These are phyloP conservation scores for Crematogaster levior DNA, from an alignment of 2,888 invertebrate genomes.

Conservation along the genomic window DNA sequence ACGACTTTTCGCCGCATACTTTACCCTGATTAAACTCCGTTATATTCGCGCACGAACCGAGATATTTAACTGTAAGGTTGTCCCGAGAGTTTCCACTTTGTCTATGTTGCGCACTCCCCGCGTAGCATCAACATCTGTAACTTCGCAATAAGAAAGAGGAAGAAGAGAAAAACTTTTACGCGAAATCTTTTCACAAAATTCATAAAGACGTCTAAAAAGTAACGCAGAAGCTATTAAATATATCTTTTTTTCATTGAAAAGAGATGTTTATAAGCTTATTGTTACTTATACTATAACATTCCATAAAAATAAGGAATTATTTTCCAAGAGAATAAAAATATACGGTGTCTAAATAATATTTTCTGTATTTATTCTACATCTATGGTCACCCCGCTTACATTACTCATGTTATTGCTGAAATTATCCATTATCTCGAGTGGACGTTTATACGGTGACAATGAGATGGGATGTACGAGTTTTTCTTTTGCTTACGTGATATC, in stretches of 20 bases:
- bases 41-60: conserved; percentile 21
- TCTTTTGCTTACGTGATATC: background rate
- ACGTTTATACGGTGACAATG: background rate
- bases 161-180: background rate
- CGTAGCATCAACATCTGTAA: conserved; percentile 29
- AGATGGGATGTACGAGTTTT: background rate
- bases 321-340: background rate
- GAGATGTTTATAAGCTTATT: background rate
- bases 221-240: conserved; percentile 7
- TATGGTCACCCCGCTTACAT: background rate
- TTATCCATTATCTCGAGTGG: background rate
- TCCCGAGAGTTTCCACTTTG: conserved; percentile 34
- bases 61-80: conserved; percentile 42
- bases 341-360: background rate
- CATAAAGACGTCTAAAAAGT: conserved; percentile 13
- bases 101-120: conserved; percentile 2
- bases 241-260: background rate
- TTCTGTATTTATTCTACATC: background rate
- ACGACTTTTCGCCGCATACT: conserved; percentile 60
- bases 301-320: background rate
- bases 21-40: conserved; percentile 68
- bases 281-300: background rate
- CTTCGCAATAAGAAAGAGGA: background rate
- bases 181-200: conserved; percentile 12
- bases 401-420: background rate